Conservation (phyloP, 2,113 vertebrate species). For the Ciconia boyciana region DNA sequence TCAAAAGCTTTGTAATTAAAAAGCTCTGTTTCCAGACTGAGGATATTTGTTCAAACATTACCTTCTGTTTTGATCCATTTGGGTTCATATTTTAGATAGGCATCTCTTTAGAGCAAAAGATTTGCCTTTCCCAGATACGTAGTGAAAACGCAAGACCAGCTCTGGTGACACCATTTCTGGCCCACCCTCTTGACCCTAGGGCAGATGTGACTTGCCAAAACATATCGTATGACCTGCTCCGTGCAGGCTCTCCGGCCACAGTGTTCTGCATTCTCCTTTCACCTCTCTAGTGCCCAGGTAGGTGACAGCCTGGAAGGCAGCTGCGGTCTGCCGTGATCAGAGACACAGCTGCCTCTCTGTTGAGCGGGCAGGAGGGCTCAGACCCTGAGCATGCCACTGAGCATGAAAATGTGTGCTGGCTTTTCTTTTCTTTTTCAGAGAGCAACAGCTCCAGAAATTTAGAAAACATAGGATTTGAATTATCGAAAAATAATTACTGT, state of each 20-base stretch:
- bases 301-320: background rate
- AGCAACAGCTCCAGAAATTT: background rate
- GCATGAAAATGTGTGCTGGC: background rate
- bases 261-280: background rate
- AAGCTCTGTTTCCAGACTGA: background rate
- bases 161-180: background rate
- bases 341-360: too few species aligned
- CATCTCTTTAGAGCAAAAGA: background rate
- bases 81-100: background rate
- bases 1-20: background rate
- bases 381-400: background rate
- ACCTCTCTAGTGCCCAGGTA: background rate
- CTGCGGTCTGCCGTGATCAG: accelerated
- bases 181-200: background rate
- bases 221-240: background rate
- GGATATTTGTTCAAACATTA: background rate
- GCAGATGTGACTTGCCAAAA: background rate
- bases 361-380: background rate
- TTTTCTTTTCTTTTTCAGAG: background rate
- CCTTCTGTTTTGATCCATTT: background rate
- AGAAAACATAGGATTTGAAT: background rate
- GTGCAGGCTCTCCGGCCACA: background rate
- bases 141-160: background rate
- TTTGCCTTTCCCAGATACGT: background rate
- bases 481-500: background rate